phyloP scores from a whole-genome alignment of 2,113 vertebrate species.

The Herpetotheres cachinnans region DNA sequence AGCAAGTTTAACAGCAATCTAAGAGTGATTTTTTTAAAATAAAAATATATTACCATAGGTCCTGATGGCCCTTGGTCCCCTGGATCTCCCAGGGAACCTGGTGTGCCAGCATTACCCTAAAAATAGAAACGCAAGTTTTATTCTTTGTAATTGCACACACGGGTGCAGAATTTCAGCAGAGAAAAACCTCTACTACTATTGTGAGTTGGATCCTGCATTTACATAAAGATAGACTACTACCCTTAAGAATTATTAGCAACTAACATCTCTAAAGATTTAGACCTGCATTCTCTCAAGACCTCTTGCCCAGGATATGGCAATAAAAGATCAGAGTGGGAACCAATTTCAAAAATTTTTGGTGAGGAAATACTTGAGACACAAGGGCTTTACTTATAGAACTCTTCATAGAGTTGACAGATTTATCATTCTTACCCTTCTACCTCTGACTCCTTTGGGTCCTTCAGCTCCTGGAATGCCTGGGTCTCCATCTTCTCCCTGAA shows the following conservation, averaged over 20 bases:
- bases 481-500: slow-evolving; percentile 82
- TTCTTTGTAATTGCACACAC: neutral
- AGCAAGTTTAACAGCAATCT: neutral
- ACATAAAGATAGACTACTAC: neutral
- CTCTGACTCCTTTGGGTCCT: slow-evolving; percentile 81
- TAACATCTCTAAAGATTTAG: neutral
- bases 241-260: neutral
- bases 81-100: slow-evolving; percentile 70
- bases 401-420: neutral
- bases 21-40: neutral
- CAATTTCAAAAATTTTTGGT: neutral
- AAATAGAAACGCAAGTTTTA: slow-evolving; percentile 22
- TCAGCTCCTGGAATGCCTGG: slow-evolving; percentile 70
- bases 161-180: neutral
- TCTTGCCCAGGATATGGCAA: neutral
- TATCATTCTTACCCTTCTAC: slow-evolving; percentile 76
- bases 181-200: neutral
- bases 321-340: neutral
- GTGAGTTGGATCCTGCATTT: neutral
- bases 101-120: slow-evolving; percentile 79
- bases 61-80: slow-evolving; percentile 80
- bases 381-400: neutral
- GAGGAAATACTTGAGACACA: neutral
- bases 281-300: neutral
- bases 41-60: slow-evolving; percentile 70